phyloP scores from a whole-genome alignment of 2,113 vertebrate genomes.

The Coregonus clupeaformis region DNA sequence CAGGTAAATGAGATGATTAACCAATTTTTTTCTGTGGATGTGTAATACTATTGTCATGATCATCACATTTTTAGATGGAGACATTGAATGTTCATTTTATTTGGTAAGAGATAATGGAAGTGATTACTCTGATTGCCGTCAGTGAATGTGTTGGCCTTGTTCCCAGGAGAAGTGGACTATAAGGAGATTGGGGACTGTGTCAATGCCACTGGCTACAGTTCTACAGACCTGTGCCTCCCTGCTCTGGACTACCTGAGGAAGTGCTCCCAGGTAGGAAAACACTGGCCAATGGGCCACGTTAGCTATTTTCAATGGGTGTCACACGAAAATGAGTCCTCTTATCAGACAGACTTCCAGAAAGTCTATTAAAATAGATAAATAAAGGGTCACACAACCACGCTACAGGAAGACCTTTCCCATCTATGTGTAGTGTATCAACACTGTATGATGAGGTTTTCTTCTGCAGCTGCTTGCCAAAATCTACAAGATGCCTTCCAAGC shows the following conservation, averaged over 20 bases:
- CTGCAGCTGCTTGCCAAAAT: slow-evolving; percentile 91
- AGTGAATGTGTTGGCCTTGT: neutral
- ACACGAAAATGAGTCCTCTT: neutral
- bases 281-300: neutral
- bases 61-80: too few relatives aligned
- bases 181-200: slow-evolving; percentile 91
- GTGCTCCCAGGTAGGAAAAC: slow-evolving; percentile 86
- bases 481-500: slow-evolving; percentile 96
- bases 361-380: neutral
- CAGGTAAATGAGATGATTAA: neutral
- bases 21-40: too few relatives aligned
- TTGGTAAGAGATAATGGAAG: too few relatives aligned
- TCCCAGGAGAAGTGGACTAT: slow-evolving; percentile 87
- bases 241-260: slow-evolving; percentile 93
- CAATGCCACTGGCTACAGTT: slow-evolving; percentile 75
- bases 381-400: neutral
- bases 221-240: slow-evolving; percentile 94
- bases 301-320: neutral
- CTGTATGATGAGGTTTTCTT: slow-evolving; percentile 3
- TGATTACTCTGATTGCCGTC: neutral
- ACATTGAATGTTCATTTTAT: too few relatives aligned
- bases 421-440: neutral
- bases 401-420: neutral
- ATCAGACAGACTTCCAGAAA: neutral
- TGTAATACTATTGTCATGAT: too few relatives aligned